phyloP scores from a whole-genome alignment of 2,113 vertebrate genomes.

The Paramormyrops kingsleyae region DNA sequence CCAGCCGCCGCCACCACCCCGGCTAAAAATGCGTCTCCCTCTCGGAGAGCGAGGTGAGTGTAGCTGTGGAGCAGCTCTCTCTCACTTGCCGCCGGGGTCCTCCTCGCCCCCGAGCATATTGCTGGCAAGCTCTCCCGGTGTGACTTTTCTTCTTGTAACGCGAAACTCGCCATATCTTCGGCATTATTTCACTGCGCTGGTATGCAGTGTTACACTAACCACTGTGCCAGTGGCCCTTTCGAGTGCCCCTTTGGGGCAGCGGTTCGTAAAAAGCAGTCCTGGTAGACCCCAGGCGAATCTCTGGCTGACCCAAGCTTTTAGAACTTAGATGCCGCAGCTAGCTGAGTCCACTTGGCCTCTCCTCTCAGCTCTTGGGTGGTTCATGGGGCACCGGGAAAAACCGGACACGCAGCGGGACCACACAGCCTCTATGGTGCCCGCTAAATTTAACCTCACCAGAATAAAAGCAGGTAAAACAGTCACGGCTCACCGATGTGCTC shows the following conservation, averaged over 20 bases:
- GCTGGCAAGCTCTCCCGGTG: neutral
- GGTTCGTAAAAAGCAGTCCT: neutral
- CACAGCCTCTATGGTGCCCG: neutral
- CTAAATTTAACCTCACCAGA: conserved; percentile 1
- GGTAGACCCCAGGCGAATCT: neutral
- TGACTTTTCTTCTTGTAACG: conserved; percentile 2
- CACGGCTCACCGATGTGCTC: neutral
- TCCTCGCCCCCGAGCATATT: neutral
- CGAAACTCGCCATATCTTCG: conserved; percentile 7
- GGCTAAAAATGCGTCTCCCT: neutral
- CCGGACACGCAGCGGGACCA: neutral
- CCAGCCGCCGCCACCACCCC: neutral
- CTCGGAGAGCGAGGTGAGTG: neutral
- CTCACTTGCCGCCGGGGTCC: neutral
- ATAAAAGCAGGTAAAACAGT: neutral
- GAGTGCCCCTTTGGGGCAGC: neutral
- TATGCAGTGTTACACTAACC: conserved; percentile 4
- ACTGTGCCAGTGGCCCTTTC: neutral
- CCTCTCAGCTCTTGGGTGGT: neutral
- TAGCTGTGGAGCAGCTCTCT: neutral
- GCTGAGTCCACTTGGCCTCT: neutral
- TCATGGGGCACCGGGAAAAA: neutral
- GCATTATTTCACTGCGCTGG: conserved; percentile 24
- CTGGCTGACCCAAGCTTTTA: neutral
- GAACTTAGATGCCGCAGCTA: neutral